Conservation (phyloP, 1,140 invertebrate genomes). For the Subanguina moxae region DNA sequence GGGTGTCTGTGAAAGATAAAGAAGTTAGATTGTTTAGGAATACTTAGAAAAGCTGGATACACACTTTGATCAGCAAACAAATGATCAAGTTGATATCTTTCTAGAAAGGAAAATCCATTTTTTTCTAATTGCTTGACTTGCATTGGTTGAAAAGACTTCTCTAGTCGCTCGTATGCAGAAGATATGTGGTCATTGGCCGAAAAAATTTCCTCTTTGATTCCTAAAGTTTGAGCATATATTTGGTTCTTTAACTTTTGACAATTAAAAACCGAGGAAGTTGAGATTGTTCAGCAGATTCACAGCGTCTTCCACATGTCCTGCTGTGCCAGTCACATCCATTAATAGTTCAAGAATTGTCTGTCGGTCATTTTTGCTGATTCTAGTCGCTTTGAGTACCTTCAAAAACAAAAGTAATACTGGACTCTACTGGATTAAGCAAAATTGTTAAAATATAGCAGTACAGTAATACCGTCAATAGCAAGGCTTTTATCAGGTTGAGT, state of each 20-base stretch:
- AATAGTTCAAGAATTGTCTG: constrained; percentile 45
- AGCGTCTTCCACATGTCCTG: neutral
- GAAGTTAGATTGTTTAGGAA: neutral
- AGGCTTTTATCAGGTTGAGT: no score
- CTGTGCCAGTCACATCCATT: constrained; percentile 51
- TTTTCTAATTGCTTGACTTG: constrained; percentile 45
- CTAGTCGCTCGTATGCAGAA: constrained; percentile 39
- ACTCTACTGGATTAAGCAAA: no score
- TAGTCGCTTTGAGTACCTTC: constrained; percentile 13
- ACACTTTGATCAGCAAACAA: constrained; percentile 45
- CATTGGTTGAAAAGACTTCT: constrained; percentile 36
- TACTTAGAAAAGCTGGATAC: neutral
- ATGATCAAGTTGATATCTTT: constrained; percentile 42
- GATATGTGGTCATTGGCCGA: constrained; percentile 42
- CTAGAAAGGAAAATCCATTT: constrained; percentile 50
- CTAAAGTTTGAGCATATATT: constrained; percentile 23
- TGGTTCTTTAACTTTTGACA: neutral
- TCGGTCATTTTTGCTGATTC: constrained; percentile 42
- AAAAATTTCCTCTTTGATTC: constrained; percentile 40
- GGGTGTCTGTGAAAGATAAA: neutral
- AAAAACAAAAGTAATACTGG: neutral
- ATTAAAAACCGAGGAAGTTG: neutral
- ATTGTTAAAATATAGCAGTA: no score
- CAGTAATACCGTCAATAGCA: no score
- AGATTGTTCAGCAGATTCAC: neutral